phyloP scores from a whole-genome alignment of 2,888 invertebrate species.

The Biston stratarius region DNA sequence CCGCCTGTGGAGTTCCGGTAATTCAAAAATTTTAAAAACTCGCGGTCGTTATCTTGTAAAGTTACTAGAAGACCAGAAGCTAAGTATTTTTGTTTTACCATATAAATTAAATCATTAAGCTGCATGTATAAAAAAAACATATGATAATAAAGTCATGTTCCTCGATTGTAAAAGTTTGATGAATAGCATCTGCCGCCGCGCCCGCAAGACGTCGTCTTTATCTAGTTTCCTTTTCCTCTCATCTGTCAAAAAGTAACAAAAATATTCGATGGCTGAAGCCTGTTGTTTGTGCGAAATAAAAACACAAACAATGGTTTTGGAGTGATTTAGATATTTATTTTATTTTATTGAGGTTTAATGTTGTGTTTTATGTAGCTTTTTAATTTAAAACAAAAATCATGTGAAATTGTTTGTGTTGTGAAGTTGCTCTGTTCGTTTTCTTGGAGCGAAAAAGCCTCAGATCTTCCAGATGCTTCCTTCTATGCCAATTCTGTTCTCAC shows the following conservation, averaged over 20 bases:
- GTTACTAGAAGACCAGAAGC: neutral
- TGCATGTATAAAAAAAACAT: neutral
- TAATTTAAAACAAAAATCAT: conserved; percentile 55
- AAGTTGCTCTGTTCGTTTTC: conserved; percentile 58
- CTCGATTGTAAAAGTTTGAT: neutral
- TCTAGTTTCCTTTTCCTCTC: conserved; percentile 18
- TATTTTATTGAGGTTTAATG: conserved; percentile 53
- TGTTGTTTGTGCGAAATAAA: conserved; percentile 66
- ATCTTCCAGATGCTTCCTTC: conserved; percentile 82
- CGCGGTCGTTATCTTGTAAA: neutral
- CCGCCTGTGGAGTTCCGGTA: neutral
- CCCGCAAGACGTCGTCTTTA: conserved; percentile 6
- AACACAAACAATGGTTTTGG: conserved; percentile 60
- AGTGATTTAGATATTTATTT: conserved; percentile 50
- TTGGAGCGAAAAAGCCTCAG: conserved; percentile 42
- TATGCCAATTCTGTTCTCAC: conserved; percentile 80
- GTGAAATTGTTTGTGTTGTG: conserved; percentile 59
- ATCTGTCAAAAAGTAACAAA: conserved; percentile 44
- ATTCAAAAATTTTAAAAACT: neutral
- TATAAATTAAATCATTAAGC: neutral
- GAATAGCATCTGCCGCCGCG: neutral
- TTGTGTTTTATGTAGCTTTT: conserved; percentile 51
- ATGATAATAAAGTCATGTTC: neutral
- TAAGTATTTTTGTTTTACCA: neutral
- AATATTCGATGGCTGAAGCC: conserved; percentile 59